Evolutionary conservation across 2,113 vertebrate species (phyloP), one percentile per base, ranked within the genome.

Genomic region (Sardina pilchardus): DNA sequence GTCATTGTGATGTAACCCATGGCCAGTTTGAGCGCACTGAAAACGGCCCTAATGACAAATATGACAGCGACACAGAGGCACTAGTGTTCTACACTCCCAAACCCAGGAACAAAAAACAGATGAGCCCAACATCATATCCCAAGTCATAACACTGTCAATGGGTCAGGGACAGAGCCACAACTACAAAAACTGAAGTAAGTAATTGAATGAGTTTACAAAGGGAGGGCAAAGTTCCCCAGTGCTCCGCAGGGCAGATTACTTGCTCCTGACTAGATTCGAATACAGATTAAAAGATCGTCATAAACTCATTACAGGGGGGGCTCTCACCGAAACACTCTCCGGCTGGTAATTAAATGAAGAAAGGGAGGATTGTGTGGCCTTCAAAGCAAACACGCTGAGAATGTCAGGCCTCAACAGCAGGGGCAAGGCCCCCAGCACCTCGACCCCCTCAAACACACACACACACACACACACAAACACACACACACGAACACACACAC

Each of bases 341-440:
- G 83, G 24, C 50, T 14, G 8, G 7, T 82, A 83, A 82, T 26
- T 47, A 48, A 21, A 48, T 71, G 17, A 63, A 86, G 81, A 83
- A 83, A 30, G 30, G 48, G 30, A 21, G 84, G 47, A 80, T 83
- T 85, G 50, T 39, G 36, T 24, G n/a, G 75, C n/a, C 21, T 45
- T 12, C 10, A 71, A 42, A 50, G 59, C 82, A 84, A 86, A 83
- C 82, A 84, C 6, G 8, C 17, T 6, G 78, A 34, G 75, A 86
- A 86, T 81, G 48, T 71, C 39, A 56, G 63, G 17, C 44, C 87
- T 86, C 63, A 81, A 87, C 81, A 88, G 26, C 14, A 42, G 83
- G 78, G 87, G 63, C 80, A 78, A 78, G 71, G 1, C 71, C 71
- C 71, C 71, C 21, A 85, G 14, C 82, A 48, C 67, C 34, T 10